Evolutionary conservation across 2,113 vertebrate genomes (phyloP), one percentile per base, ranked within the genome.

Genomic region (Nycticryphes semicollaris): DNA sequence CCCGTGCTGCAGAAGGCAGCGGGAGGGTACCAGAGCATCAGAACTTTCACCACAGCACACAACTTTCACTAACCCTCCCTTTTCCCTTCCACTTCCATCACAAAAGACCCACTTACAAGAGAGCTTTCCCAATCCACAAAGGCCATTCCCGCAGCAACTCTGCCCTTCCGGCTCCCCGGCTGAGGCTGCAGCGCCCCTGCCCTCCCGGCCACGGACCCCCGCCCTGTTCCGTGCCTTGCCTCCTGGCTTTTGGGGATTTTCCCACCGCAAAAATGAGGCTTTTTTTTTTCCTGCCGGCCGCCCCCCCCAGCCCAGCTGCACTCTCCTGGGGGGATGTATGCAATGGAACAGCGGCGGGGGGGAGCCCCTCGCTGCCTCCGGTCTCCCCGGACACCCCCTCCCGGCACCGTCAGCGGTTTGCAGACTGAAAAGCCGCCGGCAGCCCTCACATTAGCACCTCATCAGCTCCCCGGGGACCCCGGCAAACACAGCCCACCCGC

Each of bases 401-500:
- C 94, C 92, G 10, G 47, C 96, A 96, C 96, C 94, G 85, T 93
- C 93, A 97, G 97, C 96, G 97, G 98, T 97, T 98, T 96, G 96
- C 96, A 97, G 90, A 93, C 96, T 97, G 98, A 97, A 94, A 97
- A 97, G 98, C 94, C 93, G 68, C 93, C 63, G 90, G 91, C 97
- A 96, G 96, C 98, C 97, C 96, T 94, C 97, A 97, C 97, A 98
- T 99, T 99, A 99, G 96, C 98, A 98, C 98, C 98, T 99, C 99
- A 98, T 99, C 98, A 98, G 97, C 98, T 98, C 98, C 99, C 99
- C 97, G 98, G 98, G 97, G 99, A 88, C 98, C 96, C 97, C 45
- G 91, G 98, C 98, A 99, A 99, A 99, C 98, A 99, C 96, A 83
- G 96, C 96, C 96, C 98, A 90, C 97, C 98, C 97, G 94, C 94